Base-by-base conservation (phyloP, 2,113 vertebrate genomes). In the Conger conger region DNA sequence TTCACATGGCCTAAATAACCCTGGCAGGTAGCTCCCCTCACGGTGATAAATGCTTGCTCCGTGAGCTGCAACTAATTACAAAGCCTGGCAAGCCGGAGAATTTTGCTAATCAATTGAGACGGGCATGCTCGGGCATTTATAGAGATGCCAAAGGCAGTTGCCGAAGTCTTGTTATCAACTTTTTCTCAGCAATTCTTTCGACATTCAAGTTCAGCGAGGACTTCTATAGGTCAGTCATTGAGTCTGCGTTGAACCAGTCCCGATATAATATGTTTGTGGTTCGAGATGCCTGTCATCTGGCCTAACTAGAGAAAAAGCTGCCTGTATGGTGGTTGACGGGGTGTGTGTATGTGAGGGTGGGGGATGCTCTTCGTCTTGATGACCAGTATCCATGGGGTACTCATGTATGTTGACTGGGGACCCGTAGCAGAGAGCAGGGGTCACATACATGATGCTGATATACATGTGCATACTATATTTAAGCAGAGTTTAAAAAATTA, bases 31-130 rank as follows among this genome's bases (percentile, higher is more conserved):
- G 77, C 87, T 89, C 89, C 87, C 85, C 86, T 91, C 82, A 84
- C 87, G 87, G 84, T 91, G 90, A 91, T 92, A 89, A 91, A 92
- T 85, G 84, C 53, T 89, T 86, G 89, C 88, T 89, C 90, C 93
- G 88, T 89, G 89, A 91, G 90, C 87, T 88, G 88, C 89, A 91
- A 90, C 91, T 92, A 76, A 91, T 94, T 94, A 91, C 86, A 89
- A 91, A 76, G 84, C 85, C 86, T 94, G 92, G 91, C 91, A 93
- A 86, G 79, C 89, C 89, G 54, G 83, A 92, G 86, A 89, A 86
- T 91, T 79, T 88, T 92, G 87, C 87, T 93, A 94, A 93, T 93
- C 93, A 94, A 93, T 92, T 89, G 90, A 94, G 94, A 93, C 86
- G 53, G 57, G 57, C 85, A 87, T 93, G 83, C 91, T 91, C 89